Base-by-base conservation (phyloP, 37 sponge, comb jelly and placozoan genomes). In the Geodia barretti region DNA sequence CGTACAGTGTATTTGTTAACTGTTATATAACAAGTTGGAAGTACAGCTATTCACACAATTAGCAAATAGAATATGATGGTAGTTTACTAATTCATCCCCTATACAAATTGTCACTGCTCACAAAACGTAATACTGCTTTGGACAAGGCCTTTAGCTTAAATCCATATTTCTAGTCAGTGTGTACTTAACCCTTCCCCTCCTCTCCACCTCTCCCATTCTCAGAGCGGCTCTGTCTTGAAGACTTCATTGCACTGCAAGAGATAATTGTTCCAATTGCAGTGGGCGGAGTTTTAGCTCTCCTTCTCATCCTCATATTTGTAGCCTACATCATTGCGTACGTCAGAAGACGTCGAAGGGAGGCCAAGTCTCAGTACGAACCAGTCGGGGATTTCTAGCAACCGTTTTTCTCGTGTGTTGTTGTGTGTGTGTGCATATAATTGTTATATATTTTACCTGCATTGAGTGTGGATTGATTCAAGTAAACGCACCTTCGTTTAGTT, bases 201-300 rank as follows among this genome's bases (percentile, higher is more conserved):
- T n/a, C n/a, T n/a, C n/a, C n/a, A n/a, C n/a, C n/a, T n/a, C n/a
- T n/a, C n/a, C n/a, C n/a, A n/a, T n/a, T n/a, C n/a, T n/a, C 60
- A 88, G 88, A 41, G 36, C 41, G 61, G 54, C 62, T 77, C 11
- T 88, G 88, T 72, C 34, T 77, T 0, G 83, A 71, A 36, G 88
- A 88, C 54, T 88, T 73, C 68, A 78, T 88, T n/a, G 78, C 70
- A 0, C 64, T 73, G 28, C 77, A 82, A 31, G 88, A 88, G 73
- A 26, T 82, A 34, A 76, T 91, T 3, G 87, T 91, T 11, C 91
- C 91, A 24, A 78, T 81, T 23, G 83, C 78, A 3, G 91, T 91
- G 29, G 91, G 91, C 42, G 91, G 82, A 7, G 73, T 82, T 41
- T 72, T 91, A 3, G 83, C 75, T 2, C 29, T 91, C n/a, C 75